phyloP scores from a whole-genome alignment of 2,888 invertebrate species.

The Chydorus sphaericus region DNA sequence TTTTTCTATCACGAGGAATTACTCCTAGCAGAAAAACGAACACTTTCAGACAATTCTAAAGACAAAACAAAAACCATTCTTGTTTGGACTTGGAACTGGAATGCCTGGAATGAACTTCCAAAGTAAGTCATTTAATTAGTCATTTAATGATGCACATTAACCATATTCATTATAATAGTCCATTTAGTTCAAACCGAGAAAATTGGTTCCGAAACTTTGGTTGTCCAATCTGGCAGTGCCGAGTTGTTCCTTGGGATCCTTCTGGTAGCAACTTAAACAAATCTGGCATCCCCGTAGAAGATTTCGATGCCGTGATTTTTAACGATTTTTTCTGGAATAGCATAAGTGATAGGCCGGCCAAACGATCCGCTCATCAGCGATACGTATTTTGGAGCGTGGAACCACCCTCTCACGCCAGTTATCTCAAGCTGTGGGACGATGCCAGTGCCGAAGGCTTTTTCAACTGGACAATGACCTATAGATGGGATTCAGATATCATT shows the following conservation, averaged over 20 bases:
- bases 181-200: too few species aligned
- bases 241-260: background rate
- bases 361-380: background rate
- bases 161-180: too few species aligned
- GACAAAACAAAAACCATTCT: too few species aligned
- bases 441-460: too few species aligned
- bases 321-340: background rate
- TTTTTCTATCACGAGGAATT: too few species aligned
- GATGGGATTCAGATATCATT: constrained; percentile 7
- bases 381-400: constrained; percentile 8
- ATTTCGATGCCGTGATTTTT: constrained; percentile 9
- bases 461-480: constrained; percentile 13
- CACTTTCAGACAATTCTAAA: too few species aligned
- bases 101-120: too few species aligned
- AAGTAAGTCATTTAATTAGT: too few species aligned
- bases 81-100: too few species aligned
- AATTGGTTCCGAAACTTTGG: background rate
- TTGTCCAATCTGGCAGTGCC: background rate
- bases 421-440: background rate
- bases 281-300: background rate
- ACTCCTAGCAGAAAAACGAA: too few species aligned
- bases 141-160: too few species aligned
- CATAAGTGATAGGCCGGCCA: background rate
- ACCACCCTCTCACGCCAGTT: background rate
- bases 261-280: background rate